These are phyloP conservation scores for Chrysomela aeneicollis DNA, from an alignment of 2,888 invertebrate species.

Conservation along the genomic window DNA sequence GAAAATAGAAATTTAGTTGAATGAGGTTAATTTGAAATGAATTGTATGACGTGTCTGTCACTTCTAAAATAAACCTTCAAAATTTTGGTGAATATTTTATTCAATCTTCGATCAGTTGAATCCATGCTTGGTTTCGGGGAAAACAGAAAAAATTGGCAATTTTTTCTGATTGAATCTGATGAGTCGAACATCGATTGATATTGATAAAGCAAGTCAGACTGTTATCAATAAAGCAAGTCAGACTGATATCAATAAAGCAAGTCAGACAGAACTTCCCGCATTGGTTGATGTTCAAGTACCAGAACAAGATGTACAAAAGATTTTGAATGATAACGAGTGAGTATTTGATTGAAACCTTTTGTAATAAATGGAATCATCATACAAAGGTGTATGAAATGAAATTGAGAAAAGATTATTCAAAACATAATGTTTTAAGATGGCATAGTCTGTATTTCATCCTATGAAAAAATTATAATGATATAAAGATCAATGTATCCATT, in stretches of 20 bases:
- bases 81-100: constrained; percentile 8
- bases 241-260: background rate
- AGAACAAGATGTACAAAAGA: background rate
- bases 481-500: too few species aligned
- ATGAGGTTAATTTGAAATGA: background rate
- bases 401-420: too few species aligned
- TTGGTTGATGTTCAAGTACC: background rate
- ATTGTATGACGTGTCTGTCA: background rate
- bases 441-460: too few species aligned
- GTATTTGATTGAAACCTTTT: background rate
- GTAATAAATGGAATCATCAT: too few species aligned
- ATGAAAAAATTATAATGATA: too few species aligned
- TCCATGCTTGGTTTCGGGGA: background rate
- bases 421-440: too few species aligned
- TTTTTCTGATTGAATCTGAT: background rate
- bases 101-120: background rate
- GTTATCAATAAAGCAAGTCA: background rate
- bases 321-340: background rate
- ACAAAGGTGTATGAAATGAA: too few species aligned
- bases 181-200: background rate
- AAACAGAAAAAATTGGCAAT: too few species aligned
- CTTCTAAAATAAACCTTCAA: background rate
- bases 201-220: background rate
- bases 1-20: too few species aligned
- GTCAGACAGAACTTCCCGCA: background rate